Conservation (phyloP, 2,113 vertebrate genomes). For the Thalassoma bifasciatum region DNA sequence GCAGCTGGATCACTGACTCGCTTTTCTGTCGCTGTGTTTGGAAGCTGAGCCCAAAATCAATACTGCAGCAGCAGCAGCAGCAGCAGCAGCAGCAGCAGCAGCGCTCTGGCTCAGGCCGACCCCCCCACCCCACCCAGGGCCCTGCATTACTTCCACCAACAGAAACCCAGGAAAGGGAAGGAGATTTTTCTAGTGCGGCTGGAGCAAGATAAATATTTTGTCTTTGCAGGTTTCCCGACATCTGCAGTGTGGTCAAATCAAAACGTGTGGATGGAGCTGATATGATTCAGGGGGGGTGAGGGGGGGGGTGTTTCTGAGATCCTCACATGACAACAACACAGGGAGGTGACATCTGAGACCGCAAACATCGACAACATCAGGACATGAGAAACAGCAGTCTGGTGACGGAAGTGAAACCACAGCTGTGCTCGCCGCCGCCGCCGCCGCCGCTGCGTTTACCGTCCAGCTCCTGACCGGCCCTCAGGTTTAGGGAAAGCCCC, state of each 20-base stretch:
- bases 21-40: slow-evolving; percentile 51
- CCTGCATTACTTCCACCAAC: slow-evolving; percentile 33
- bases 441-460: background rate
- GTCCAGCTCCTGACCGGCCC: background rate
- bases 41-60: slow-evolving; percentile 77
- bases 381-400: background rate
- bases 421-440: slow-evolving; percentile 1
- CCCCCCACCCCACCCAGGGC: background rate
- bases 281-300: slow-evolving; percentile 6
- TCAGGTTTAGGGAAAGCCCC: too few relatives aligned
- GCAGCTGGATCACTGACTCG: slow-evolving; percentile 42
- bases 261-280: background rate
- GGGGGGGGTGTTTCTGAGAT: background rate
- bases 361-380: slow-evolving; percentile 37
- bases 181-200: slow-evolving; percentile 5
- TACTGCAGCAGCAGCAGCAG: slow-evolving; percentile 68
- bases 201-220: slow-evolving; percentile 43
- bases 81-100: too few relatives aligned
- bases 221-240: slow-evolving; percentile 41
- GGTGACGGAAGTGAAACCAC: background rate
- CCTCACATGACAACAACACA: slow-evolving; percentile 26
- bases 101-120: slow-evolving; percentile 22
- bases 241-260: slow-evolving; percentile 1
- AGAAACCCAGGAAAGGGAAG: slow-evolving; percentile 9
- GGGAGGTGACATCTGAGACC: slow-evolving; percentile 34